These are phyloP conservation scores for Sturnus vulgaris DNA, from an alignment of 2,113 vertebrate genomes.

Conservation along the genomic window DNA sequence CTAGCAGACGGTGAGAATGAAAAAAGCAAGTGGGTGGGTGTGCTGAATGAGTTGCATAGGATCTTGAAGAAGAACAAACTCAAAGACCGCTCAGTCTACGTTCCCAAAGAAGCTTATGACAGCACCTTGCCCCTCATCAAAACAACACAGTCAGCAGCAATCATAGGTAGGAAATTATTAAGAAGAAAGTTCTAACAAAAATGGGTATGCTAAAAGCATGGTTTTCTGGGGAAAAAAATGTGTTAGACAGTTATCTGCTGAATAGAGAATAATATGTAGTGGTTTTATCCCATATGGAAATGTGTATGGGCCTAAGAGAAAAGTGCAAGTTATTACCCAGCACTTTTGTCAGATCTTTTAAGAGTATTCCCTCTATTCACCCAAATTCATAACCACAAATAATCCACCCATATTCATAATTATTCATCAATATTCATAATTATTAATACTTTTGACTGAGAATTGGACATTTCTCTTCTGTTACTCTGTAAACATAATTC, in stretches of 20 bases:
- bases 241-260: not conserved
- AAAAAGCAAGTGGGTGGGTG: conserved; percentile 92
- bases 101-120: conserved; percentile 97
- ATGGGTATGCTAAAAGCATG: not conserved
- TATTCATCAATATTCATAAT: not conserved
- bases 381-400: not conserved
- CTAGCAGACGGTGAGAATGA: conserved; percentile 93
- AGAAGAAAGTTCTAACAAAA: not conserved
- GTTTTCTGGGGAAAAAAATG: rapidly evolving
- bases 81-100: conserved; percentile 93
- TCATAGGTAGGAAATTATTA: conserved; percentile 78
- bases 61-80: conserved; percentile 98
- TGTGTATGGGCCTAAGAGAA: not conserved
- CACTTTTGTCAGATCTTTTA: not conserved
- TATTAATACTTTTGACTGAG: not conserved
- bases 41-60: conserved; percentile 91
- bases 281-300: not conserved
- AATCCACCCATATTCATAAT: not conserved
- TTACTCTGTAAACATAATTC: not conserved
- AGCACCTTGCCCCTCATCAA: conserved; percentile 97
- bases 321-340: not conserved
- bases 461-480: not conserved
- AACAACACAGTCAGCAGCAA: conserved; percentile 93
- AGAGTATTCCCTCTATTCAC: not conserved
- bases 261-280: not conserved